Percentiles rank a stretch among this genome's conserved stretches.
Evolutionary conservation across 2,797 vertebrate genomes (phyloP).

Genomic region (Cynopterus sphinx): DNA sequence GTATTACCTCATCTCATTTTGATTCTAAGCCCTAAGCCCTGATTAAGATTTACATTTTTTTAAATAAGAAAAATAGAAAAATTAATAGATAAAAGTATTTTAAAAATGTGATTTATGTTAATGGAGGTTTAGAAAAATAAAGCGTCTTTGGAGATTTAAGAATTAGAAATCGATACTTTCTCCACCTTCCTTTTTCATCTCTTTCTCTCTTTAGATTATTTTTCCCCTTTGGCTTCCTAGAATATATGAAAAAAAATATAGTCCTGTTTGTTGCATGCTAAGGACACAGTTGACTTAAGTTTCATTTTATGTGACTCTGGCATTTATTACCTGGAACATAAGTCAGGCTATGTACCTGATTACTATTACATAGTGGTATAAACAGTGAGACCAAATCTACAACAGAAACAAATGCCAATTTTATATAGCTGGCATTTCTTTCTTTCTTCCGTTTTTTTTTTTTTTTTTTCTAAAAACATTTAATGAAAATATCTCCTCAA

Average conservation of each 20-base stretch:
- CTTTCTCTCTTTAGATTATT: background rate
- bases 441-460: background rate
- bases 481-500: background rate
- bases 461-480: constrained; percentile 1
- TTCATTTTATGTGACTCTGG: background rate
- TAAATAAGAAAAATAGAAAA: background rate
- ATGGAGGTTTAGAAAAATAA: background rate
- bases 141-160: background rate
- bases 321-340: constrained; percentile 17
- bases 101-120: background rate
- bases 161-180: background rate
- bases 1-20: constrained; percentile 3
- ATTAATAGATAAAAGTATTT: background rate
- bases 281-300: background rate
- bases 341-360: background rate
- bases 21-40: background rate
- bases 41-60: background rate
- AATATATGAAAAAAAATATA: background rate
- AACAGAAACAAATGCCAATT: background rate
- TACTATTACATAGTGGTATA: background rate
- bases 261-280: background rate
- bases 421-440: background rate
- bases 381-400: background rate
- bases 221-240: background rate
- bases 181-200: background rate